Conservation (phyloP, 2,113 vertebrate species). For the Hoplias malabaricus region DNA sequence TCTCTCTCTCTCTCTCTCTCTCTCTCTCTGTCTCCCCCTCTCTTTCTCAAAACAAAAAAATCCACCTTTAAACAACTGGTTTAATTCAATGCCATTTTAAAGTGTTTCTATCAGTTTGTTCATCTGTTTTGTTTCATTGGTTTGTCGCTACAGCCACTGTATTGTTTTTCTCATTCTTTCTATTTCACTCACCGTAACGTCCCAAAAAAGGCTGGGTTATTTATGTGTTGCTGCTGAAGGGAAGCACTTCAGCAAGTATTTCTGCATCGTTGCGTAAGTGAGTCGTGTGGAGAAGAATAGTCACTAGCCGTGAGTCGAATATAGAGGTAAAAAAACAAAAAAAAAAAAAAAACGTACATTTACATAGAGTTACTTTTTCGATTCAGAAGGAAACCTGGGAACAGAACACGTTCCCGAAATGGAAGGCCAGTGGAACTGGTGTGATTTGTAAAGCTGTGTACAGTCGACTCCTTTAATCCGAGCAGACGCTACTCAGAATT, state of each 20-base stretch:
- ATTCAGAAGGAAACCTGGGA: neutral
- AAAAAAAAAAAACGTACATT: neutral
- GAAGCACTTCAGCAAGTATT: conserved; percentile 44
- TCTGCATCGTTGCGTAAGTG: conserved; percentile 51
- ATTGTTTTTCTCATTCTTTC: neutral
- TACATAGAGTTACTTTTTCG: no score
- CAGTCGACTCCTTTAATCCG: no score
- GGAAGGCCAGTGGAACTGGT: no score
- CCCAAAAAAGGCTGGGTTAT: conserved; percentile 12
- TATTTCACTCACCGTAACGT: no score
- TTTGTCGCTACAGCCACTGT: no score
- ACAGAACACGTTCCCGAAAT: neutral
- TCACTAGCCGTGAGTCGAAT: conserved; percentile 11
- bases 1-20: neutral
- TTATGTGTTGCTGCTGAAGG: conserved; percentile 8
- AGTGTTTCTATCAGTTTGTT: no score
- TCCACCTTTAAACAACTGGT: no score
- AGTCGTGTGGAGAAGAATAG: neutral
- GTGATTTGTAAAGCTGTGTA: no score
- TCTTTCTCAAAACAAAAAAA: no score
- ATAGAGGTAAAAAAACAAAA: neutral
- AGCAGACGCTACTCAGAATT: no score
- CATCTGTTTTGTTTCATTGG: no score
- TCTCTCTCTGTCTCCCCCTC: neutral
- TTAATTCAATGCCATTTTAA: no score